Percentiles rank a stretch among this genome's conserved stretches.
Conservation (phyloP, 2,888 invertebrate species). For the Drosophila parthenogenetica region DNA sequence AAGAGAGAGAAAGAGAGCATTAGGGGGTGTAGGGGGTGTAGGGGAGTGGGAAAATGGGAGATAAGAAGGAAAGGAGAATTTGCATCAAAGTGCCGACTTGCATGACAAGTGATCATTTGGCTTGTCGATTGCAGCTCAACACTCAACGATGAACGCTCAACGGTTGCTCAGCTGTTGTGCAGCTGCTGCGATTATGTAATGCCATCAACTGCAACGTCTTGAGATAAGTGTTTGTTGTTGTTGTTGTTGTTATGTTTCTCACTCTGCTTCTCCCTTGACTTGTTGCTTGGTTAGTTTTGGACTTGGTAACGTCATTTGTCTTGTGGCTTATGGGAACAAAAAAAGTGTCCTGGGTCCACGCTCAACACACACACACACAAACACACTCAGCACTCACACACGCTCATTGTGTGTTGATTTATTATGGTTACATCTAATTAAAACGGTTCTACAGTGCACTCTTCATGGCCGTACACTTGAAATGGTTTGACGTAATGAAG, state of each 20-base stretch:
- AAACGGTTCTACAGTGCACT: constrained; percentile 73
- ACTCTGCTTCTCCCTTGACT: neutral
- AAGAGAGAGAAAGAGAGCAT: neutral
- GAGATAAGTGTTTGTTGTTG: constrained; percentile 4
- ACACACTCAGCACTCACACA: constrained; percentile 1
- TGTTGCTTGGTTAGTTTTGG: constrained; percentile 27
- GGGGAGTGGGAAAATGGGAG: constrained; percentile 2
- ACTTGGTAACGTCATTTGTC: constrained; percentile 53
- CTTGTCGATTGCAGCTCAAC: constrained; percentile 3
- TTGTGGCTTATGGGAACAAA: constrained; percentile 65
- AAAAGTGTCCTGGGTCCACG: constrained; percentile 63
- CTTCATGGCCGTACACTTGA: constrained; percentile 48
- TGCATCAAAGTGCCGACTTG: constrained; percentile 55
- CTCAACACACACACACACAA: constrained; percentile 31
- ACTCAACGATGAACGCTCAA: constrained; percentile 23
- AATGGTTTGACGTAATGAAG: constrained; percentile 78
- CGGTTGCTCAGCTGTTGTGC: constrained; percentile 35
- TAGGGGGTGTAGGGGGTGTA: neutral
- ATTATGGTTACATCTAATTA: constrained; percentile 79
- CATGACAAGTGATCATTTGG: constrained; percentile 66
- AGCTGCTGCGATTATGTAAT: constrained; percentile 50
- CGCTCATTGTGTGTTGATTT: constrained; percentile 56
- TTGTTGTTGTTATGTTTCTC: constrained; percentile 4
- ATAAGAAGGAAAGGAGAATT: neutral
- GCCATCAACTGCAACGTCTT: constrained; percentile 23